Percentiles rank a stretch among this genome's conserved stretches.
Evolutionary conservation across 2,797 vertebrate genomes (phyloP).

Genomic region (Cetoscarus ocellatus): DNA sequence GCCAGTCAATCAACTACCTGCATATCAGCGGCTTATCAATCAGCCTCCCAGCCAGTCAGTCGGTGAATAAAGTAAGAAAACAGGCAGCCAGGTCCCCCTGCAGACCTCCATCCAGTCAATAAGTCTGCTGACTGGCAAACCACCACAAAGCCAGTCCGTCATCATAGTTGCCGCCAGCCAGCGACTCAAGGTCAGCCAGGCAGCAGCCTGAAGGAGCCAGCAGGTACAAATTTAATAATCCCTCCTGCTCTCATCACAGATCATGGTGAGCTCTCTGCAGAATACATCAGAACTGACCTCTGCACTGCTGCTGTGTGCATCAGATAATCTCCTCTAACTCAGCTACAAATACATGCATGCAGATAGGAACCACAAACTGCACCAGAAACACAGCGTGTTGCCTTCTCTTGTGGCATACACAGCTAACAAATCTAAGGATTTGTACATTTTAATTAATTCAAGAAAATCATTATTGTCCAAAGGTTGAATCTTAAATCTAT

Average conservation of each 20-base stretch:
- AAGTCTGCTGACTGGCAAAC: conserved; percentile 51
- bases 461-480: not conserved
- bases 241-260: conserved; percentile 68
- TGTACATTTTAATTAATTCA: conserved; percentile 14
- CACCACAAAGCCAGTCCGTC: conserved; percentile 48
- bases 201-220: conserved; percentile 59
- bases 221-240: conserved; percentile 75
- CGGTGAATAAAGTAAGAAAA: conserved; percentile 37
- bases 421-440: too few species aligned
- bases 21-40: conserved; percentile 45
- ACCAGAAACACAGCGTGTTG: too few species aligned
- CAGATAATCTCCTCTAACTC: conserved; percentile 16
- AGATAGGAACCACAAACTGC: not conserved
- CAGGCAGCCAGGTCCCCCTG: conserved; percentile 41
- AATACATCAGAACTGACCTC: conserved; percentile 70
- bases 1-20: conserved; percentile 2
- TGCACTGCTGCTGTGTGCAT: conserved; percentile 44
- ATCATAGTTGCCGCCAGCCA: conserved; percentile 45
- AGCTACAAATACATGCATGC: not conserved
- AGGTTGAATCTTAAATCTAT: conserved; percentile 17
- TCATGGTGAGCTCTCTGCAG: conserved; percentile 62
- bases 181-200: conserved; percentile 73
- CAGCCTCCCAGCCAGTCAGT: conserved; percentile 30
- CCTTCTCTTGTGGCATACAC: too few species aligned
- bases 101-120: conserved; percentile 55